Evolutionary conservation across 2,797 vertebrate species (phyloP).

Genomic region (Halcyon badia): DNA sequence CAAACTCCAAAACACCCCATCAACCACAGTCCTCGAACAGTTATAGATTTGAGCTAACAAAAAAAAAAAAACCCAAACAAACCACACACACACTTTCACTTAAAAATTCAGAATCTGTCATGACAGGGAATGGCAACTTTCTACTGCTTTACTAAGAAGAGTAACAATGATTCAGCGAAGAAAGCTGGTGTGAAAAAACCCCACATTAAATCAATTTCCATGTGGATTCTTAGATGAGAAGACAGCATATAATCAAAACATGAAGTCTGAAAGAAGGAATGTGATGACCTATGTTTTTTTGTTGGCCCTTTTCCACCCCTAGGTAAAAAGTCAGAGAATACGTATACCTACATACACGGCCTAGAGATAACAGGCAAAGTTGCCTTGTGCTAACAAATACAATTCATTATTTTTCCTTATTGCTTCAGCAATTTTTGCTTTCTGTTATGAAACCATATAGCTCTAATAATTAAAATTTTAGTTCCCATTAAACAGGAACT

Average conservation of each 20-base stretch:
- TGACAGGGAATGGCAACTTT: background rate
- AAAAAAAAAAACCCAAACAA: background rate
- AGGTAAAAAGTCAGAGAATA: background rate
- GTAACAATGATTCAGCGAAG: background rate
- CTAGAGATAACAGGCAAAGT: background rate
- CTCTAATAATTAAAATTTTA: background rate
- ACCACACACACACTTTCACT: background rate
- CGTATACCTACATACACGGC: background rate
- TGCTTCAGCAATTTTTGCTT: background rate
- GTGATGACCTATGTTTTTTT: background rate
- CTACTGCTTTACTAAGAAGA: background rate
- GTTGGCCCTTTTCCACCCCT: accelerated
- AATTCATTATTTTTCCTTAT: background rate
- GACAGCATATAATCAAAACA: background rate
- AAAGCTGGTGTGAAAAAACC: no score
- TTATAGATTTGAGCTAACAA: background rate
- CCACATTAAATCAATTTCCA: background rate
- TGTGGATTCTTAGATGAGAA: background rate
- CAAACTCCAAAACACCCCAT: no score
- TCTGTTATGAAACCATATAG: background rate
- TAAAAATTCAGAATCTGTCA: background rate
- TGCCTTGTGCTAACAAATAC: background rate
- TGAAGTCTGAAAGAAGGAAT: background rate
- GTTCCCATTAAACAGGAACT: background rate
- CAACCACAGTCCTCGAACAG: background rate